Evolutionary conservation across 2,888 invertebrate genomes (phyloP), one percentile per base, ranked within the genome.

Genomic region (Hypsopygia costalis): DNA sequence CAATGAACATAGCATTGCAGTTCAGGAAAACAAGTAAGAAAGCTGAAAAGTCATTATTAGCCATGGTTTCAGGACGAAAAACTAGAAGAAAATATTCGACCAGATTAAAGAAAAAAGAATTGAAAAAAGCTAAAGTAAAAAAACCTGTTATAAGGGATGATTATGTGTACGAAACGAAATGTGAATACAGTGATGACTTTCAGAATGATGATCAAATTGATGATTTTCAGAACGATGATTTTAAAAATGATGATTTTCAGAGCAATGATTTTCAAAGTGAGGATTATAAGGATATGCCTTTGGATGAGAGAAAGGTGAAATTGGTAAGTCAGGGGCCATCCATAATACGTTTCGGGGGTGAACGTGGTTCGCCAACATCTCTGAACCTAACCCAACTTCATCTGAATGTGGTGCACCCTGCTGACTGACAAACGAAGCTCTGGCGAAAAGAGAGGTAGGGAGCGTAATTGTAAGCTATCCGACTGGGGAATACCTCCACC

Each of bases 21-120:
- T 75, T 69, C 27, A 52, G 73, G 12, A 69, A 65, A 38, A 62
- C 60, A 43, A 65, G 68, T 8, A 53, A 54, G 11, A 61, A 67
- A 9, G 47, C 60, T 0, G 62, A 74, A 7, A 62, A 55, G 42
- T 11, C 48, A 0, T 46, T 69, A 28, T 11, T 40, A 6, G 28
- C 39, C 0, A 37, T 37, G n/a, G 1, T 32, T 6, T 6, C 34
- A 1, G 47, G 44, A 11, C 53, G 44, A 1, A 62, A 57, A 36
- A 40, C 50, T 0, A 67, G 63, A 20, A 64, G 42, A 25, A 66
- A 44, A 48, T 52, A 49, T 12, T 36, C 36, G 0, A 41, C 47
- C 1, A 53, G 57, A 1, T 44, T 47, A 4, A 16, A 3, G 29
- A 25, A 3, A 47, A 39, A 33, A 49, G 25, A 39, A 36, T 36